Conservation (phyloP, 1,140 invertebrate species). For the Aphidius gifuensis region DNA sequence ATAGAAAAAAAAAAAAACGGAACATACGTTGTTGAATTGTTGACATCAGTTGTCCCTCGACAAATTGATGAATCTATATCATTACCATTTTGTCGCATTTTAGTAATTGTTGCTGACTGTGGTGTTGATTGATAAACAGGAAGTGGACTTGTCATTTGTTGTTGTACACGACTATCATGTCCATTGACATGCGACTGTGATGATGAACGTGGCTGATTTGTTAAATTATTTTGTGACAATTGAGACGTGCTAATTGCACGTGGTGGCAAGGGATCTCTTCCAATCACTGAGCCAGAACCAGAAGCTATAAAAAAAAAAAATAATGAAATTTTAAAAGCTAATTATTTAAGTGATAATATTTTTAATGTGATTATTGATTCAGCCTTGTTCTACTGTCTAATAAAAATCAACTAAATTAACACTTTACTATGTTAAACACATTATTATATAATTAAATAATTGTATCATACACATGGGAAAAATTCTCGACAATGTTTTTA, state of each 20-base stretch:
- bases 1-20: constrained; percentile 7
- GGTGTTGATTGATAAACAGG: constrained; percentile 35
- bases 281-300: constrained; percentile 59
- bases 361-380: no score
- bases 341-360: not conserved
- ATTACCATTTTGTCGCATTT: constrained; percentile 4
- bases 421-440: not conserved
- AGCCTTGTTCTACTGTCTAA: not conserved
- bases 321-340: not conserved
- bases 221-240: constrained; percentile 36
- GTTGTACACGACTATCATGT: constrained; percentile 16
- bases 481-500: not conserved
- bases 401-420: not conserved
- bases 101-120: constrained; percentile 18
- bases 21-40: constrained; percentile 25
- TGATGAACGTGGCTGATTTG: constrained; percentile 39
- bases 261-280: constrained; percentile 54
- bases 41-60: constrained; percentile 36
- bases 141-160: constrained; percentile 24
- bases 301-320: constrained; percentile 52
- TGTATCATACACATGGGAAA: no score
- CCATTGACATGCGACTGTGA: constrained; percentile 40
- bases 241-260: constrained; percentile 56
- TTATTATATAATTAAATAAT: not conserved
- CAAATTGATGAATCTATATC: constrained; percentile 21